Evolutionary conservation across 2,113 vertebrate genomes (phyloP), one percentile per base, ranked within the genome.

Genomic region (Todiramphus chloris): DNA sequence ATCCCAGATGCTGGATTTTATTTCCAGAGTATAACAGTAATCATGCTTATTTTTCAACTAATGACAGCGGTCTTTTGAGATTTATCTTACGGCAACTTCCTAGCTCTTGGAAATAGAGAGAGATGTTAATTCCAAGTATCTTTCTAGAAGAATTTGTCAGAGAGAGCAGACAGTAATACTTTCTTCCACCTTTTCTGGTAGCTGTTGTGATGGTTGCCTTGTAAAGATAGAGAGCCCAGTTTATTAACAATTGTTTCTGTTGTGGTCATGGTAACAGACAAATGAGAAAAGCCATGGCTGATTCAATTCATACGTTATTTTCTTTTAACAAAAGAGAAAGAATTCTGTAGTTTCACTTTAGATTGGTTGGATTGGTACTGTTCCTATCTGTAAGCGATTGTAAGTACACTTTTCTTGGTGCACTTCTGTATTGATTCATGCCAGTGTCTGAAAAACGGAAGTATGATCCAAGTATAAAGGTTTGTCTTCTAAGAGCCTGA

Each of bases 11-110:
- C 30, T 92, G 35, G 13, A 63, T 79, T 81, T 91, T 85, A 84
- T 59, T 63, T 83, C n/a, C 35, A 53, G 35, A 77, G 23, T 83
- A 12, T 58, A 77, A 72, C n/a, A 93, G 89, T 33, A 90, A 79
- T 69, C 21, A 69, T 79, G 23, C n/a, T 83, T 93, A 50, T 90
- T 91, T 84, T 87, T 25, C 83, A 96, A 96, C 55, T 85, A 90
- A 31, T 91, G 76, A 80, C 50, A 93, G 79, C 59, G 85, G 87
- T 92, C 84, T 87, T 94, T 48, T 44, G 20, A 92, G n/a, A 27
- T 62, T 96, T 53, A 60, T 93, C 44, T 83, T 37, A 46, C 24
- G 9, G 41, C 80, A 89, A 83, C 68, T 97, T 17, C 58, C 88
- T 73, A 91, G 67, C 31, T 86, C 66, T 62, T 50, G 51, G 69